Evolutionary conservation across 1,140 invertebrate species (phyloP), one percentile per base, ranked within the genome.

Genomic region (Leptinotarsa undecemlineata): DNA sequence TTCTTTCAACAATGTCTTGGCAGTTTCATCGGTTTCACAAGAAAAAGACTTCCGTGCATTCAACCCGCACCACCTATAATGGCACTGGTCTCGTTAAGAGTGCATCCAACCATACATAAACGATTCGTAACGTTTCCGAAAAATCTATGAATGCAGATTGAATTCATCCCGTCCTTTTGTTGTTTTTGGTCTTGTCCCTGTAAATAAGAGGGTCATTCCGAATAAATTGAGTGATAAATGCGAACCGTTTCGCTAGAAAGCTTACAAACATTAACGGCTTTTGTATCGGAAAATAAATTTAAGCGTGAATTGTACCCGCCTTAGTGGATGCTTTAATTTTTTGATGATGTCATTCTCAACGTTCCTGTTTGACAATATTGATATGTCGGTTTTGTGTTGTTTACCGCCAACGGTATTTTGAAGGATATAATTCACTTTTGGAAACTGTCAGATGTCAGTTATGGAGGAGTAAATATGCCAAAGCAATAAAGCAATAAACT

Each of bases 81-180:
- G 64, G 33, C 64, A 33, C 64, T 42, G 20, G n/a, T 67, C 64
- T 67, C 64, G 64, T 67, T 67, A 67, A 23, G 64, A 67, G 33
- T 42, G 15, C 64, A 26, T 42, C 15, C 23, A 26, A 42, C 64
- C 64, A 67, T 67, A 23, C 17, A 23, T 67, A 67, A 67, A 67
- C 64, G 64, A 67, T 67, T 67, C 64, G 64, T 67, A 67, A 67
- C 64, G 64, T 67, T 67, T 67, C 64, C 64, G 64, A 67, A 67
- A 67, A 67, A 67, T 67, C 64, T 67, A 57, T 57, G 51, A 42
- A 67, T 33, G 23, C 21, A 23, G 64, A 67, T 42, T 67, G 64
- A 23, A 67, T 67, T 42, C 23, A 67, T 42, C 17, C 19, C 51
- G 64, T 33, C 23, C 64, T 67, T 64, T 67, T 67, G 64, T 67